phyloP scores from a whole-genome alignment of 2,888 invertebrate genomes.

The Xestobium rufovillosum region DNA sequence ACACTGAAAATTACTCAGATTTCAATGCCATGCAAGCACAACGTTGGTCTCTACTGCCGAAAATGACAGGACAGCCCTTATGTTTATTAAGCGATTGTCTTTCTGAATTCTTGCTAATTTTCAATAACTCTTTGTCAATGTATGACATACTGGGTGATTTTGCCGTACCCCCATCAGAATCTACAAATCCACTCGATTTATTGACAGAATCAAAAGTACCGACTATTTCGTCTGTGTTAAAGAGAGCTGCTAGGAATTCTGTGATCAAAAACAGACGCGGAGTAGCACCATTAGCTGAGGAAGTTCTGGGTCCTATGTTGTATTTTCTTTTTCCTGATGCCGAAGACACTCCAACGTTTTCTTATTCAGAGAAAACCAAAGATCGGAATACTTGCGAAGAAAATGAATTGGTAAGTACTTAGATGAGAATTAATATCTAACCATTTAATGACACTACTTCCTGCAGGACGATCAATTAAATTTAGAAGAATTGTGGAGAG shows the following conservation, averaged over 20 bases:
- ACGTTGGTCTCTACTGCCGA: slow-evolving; percentile 65
- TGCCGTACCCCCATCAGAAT: slow-evolving; percentile 34
- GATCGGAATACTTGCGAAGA: slow-evolving; percentile 34
- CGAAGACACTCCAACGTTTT: slow-evolving; percentile 53
- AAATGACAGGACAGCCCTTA: slow-evolving; percentile 59
- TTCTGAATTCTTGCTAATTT: slow-evolving; percentile 60
- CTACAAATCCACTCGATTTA: slow-evolving; percentile 54
- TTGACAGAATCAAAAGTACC: slow-evolving; percentile 72
- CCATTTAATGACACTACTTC: background rate
- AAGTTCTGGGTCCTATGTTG: slow-evolving; percentile 66
- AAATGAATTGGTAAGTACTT: slow-evolving; percentile 14
- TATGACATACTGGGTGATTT: slow-evolving; percentile 51
- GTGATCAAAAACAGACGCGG: slow-evolving; percentile 42
- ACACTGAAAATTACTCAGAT: slow-evolving; percentile 81
- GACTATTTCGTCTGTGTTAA: slow-evolving; percentile 52
- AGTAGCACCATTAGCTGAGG: slow-evolving; percentile 73
- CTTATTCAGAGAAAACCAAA: slow-evolving; percentile 48
- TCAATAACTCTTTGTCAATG: slow-evolving; percentile 46
- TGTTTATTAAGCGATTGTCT: slow-evolving; percentile 74
- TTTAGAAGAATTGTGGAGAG: too few relatives aligned
- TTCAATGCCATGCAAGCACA: slow-evolving; percentile 78
- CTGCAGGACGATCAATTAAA: slow-evolving; percentile 11
- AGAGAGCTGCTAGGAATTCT: slow-evolving; percentile 48
- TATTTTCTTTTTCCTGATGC: slow-evolving; percentile 87
- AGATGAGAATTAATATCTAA: background rate